These are phyloP conservation scores for Chiloscyllium plagiosum DNA, from an alignment of 2,113 vertebrate species.

Conservation along the genomic window DNA sequence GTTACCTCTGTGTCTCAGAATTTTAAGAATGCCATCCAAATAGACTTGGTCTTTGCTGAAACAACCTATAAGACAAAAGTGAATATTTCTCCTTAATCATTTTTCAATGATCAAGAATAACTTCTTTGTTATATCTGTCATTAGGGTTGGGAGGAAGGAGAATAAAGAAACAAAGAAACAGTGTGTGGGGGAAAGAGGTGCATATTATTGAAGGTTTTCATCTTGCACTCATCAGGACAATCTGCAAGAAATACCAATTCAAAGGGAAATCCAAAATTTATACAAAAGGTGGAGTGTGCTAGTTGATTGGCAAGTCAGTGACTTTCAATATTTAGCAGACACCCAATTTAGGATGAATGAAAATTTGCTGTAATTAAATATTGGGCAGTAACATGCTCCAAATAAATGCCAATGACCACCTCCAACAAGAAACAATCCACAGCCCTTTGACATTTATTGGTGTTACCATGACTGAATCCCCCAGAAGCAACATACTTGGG, in stretches of 20 bases:
- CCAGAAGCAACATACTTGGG: too few species aligned
- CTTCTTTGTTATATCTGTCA: not conserved
- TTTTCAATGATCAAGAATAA: not conserved
- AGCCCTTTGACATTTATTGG: too few species aligned
- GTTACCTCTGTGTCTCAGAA: slow-evolving; percentile 75
- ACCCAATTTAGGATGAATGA: not conserved
- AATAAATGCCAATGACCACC: too few species aligned
- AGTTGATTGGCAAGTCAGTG: not conserved
- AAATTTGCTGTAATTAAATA: not conserved
- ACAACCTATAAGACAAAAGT: slow-evolving; percentile 63
- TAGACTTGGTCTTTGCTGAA: slow-evolving; percentile 97
- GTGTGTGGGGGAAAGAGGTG: not conserved
- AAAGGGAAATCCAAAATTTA: too few species aligned
- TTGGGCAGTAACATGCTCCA: too few species aligned
- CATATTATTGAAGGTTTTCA: not conserved
- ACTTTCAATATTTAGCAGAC: not conserved
- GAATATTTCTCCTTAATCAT: not conserved
- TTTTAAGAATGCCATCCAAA: slow-evolving; percentile 80
- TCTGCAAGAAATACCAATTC: too few species aligned
- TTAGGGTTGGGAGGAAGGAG: not conserved
- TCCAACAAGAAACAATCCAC: too few species aligned
- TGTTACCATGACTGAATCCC: too few species aligned
- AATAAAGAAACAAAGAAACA: not conserved
- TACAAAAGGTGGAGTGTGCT: too few species aligned
- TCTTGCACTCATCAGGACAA: too few species aligned